A percentile compares a stretch with the other conserved stretches of the same genome.
Conservation (phyloP, 2,888 invertebrate genomes). For the Lagria hirta region DNA sequence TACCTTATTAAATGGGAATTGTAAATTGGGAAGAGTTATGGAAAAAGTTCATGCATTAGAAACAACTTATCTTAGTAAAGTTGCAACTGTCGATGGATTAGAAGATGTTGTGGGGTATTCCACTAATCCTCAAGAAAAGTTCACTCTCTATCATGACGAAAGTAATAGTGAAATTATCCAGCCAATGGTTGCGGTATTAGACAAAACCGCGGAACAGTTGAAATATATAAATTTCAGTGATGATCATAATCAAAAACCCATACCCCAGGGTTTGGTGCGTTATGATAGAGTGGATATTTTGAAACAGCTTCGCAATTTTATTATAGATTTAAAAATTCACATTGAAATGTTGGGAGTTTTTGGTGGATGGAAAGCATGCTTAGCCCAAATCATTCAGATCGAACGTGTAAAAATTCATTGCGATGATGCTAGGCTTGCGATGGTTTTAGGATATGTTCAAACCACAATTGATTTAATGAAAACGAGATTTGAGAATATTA, state of each 20-base stretch:
- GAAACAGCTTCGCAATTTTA: conserved; percentile 39
- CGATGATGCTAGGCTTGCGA: conserved; percentile 28
- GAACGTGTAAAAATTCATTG: conserved; percentile 57
- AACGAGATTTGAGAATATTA: conserved; percentile 56
- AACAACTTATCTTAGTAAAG: conserved; percentile 69
- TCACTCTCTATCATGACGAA: too few species aligned
- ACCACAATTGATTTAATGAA: conserved; percentile 56
- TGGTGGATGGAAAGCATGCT: conserved; percentile 61
- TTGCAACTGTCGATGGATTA: conserved; percentile 67
- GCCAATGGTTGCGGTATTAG: too few species aligned
- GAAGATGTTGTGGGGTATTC: conserved; percentile 61
- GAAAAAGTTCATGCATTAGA: conserved; percentile 66
- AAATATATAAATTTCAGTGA: too few species aligned
- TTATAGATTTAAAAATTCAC: conserved; percentile 49
- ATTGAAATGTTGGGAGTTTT: conserved; percentile 60
- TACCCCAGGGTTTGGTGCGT: too few species aligned
- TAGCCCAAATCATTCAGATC: conserved; percentile 63
- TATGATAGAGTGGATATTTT: conserved; percentile 38
- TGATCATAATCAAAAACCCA: too few species aligned
- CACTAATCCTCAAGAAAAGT: conserved; percentile 55
- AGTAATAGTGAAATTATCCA: too few species aligned
- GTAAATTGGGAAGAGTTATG: conserved; percentile 58
- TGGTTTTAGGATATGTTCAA: conserved; percentile 45
- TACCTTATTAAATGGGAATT: conserved; percentile 77
- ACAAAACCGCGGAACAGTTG: too few species aligned